Percentiles rank a stretch among this genome's conserved stretches.
Conservation (phyloP, 2,888 invertebrate species). For the Auanema sp. region DNA sequence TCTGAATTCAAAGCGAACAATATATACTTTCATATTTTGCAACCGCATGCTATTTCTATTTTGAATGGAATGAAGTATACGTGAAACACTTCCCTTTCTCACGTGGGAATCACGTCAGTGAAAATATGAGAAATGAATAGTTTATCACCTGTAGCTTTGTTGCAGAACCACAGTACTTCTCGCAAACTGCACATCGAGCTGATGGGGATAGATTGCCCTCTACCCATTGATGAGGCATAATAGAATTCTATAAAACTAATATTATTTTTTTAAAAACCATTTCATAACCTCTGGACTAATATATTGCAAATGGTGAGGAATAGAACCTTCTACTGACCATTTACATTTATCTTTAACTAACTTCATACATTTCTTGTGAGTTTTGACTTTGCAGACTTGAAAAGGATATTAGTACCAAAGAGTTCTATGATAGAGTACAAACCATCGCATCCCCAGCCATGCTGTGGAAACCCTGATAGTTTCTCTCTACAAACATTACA, state of each 20-base stretch:
- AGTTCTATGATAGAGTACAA: conserved; percentile 22
- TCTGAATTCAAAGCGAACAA: not conserved
- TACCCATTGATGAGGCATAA: conserved; percentile 96
- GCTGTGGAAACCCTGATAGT: conserved; percentile 86
- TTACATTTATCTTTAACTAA: conserved; percentile 93
- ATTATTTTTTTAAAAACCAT: not conserved
- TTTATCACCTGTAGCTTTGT: conserved; percentile 31
- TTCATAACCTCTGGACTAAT: conserved; percentile 39
- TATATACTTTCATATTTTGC: not conserved
- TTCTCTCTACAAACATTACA: conserved; percentile 95
- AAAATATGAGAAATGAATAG: not conserved
- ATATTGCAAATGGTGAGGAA: conserved; percentile 65
- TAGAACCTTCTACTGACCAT: conserved; percentile 92
- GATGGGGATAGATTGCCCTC: conserved; percentile 94
- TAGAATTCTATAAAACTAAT: conserved; percentile 59
- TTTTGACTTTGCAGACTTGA: conserved; percentile 89
- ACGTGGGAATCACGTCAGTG: not conserved
- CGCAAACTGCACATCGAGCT: conserved; percentile 87
- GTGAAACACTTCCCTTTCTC: not conserved
- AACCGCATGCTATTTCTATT: no score
- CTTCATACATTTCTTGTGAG: conserved; percentile 89
- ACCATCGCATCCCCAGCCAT: conserved; percentile 88
- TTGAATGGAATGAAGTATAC: no score
- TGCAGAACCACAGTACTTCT: conserved; percentile 94
- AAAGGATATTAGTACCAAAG: conserved; percentile 15